These are phyloP conservation scores for Haemorhous mexicanus DNA, from an alignment of 2,113 vertebrate species.

Conservation along the genomic window DNA sequence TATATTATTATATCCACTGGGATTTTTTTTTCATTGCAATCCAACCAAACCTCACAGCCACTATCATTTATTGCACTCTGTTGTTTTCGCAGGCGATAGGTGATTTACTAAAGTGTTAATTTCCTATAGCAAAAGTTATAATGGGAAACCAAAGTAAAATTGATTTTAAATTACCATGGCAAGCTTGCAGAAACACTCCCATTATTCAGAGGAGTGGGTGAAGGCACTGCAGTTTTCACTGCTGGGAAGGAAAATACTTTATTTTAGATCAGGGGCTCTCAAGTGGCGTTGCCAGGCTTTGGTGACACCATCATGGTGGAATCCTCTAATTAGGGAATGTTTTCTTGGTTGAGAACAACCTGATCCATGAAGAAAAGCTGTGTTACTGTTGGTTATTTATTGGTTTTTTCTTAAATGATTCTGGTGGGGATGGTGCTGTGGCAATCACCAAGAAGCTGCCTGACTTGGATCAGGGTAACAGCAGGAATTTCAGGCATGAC, in stretches of 20 bases:
- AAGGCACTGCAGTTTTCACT: not conserved
- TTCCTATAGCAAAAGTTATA: slow-evolving; percentile 56
- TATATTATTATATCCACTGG: not conserved
- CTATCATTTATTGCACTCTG: not conserved
- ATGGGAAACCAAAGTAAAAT: slow-evolving; percentile 37
- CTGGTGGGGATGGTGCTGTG: not conserved
- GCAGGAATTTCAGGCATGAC: not conserved
- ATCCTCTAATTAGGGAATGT: accelerated
- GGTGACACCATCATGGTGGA: not conserved
- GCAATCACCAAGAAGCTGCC: not conserved
- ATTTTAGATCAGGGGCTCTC: not conserved
- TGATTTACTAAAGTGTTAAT: slow-evolving; percentile 49
- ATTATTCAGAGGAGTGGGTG: slow-evolving; percentile 26
- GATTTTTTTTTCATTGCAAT: not conserved
- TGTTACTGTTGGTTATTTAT: not conserved
- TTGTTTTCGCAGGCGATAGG: not conserved
- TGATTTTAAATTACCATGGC: slow-evolving; percentile 58
- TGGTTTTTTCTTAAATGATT: not conserved
- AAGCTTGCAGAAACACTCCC: slow-evolving; percentile 33
- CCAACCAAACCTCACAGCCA: not conserved
- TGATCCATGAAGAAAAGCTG: accelerated
- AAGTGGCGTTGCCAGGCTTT: not conserved
- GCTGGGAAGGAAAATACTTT: not conserved
- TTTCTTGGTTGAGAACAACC: not conserved
- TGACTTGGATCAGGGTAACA: not conserved